Conservation (phyloP, 2,113 vertebrate genomes). For the Anoplopoma fimbria region DNA sequence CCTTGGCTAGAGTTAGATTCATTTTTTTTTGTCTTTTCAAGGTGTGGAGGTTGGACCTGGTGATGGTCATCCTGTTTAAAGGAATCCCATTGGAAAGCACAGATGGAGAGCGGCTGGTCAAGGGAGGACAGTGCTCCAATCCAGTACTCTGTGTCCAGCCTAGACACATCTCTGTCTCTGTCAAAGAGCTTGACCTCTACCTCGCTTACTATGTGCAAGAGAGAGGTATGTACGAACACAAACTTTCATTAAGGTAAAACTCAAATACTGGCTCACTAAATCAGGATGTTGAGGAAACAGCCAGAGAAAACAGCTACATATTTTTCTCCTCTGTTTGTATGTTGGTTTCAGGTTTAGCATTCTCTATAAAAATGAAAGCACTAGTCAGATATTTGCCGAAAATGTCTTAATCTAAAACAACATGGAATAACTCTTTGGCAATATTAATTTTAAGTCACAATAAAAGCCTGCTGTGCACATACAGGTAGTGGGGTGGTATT, state of each 20-base stretch:
- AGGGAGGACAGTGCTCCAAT: conserved; percentile 93
- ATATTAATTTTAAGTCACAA: too few species aligned
- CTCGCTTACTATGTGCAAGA: conserved; percentile 97
- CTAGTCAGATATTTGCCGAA: too few species aligned
- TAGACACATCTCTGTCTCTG: conserved; percentile 95
- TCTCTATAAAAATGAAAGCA: too few species aligned
- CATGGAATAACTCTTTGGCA: too few species aligned
- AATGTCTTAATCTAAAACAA: too few species aligned
- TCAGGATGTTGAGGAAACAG: too few species aligned
- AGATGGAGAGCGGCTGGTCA: conserved; percentile 95
- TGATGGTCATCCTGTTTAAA: conserved; percentile 99
- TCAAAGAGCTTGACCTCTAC: conserved; percentile 99
- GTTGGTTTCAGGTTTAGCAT: too few species aligned
- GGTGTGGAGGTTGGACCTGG: conserved; percentile 97
- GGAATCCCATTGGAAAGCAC: conserved; percentile 98
- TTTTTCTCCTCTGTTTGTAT: too few species aligned
- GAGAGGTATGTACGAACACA: conserved; percentile 84
- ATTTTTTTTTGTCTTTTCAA: conserved; percentile 25
- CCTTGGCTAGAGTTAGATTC: not conserved
- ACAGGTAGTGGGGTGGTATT: too few species aligned
- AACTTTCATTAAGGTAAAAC: not conserved
- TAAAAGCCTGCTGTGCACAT: too few species aligned
- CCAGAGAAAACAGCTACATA: too few species aligned
- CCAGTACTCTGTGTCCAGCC: conserved; percentile 96
- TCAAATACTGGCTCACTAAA: not conserved